These are phyloP conservation scores for Capricornis sumatraensis DNA, from an alignment of 2,113 vertebrate species.

Conservation along the genomic window DNA sequence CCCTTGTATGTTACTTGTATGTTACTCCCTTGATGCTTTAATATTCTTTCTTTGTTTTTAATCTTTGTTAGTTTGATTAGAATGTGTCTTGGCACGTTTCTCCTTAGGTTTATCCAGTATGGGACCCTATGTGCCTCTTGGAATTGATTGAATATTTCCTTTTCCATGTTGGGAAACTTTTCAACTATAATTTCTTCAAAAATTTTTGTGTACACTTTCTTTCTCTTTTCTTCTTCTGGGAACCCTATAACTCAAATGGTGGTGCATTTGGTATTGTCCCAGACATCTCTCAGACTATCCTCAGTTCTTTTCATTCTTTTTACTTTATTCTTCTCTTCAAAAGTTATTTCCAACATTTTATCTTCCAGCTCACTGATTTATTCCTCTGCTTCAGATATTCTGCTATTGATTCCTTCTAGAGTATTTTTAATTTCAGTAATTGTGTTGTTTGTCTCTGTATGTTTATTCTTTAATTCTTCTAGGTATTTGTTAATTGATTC, in stretches of 20 bases:
- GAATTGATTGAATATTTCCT: background rate
- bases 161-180: background rate
- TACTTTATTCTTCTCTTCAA: background rate
- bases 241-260: background rate
- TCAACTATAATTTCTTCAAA: background rate
- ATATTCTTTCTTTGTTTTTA: background rate
- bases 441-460: background rate
- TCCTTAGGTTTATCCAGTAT: background rate
- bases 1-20: background rate
- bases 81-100: background rate
- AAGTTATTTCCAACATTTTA: background rate
- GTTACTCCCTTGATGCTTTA: background rate
- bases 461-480: background rate
- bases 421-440: background rate
- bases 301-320: background rate
- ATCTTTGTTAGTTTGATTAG: background rate
- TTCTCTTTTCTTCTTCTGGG: background rate
- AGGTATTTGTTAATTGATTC: background rate
- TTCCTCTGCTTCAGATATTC: background rate
- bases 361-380: background rate
- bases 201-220: background rate
- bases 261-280: background rate
- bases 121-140: background rate
- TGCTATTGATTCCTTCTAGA: background rate
- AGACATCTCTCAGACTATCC: background rate